Conservation (phyloP, 2,888 invertebrate genomes). For the Leptinotarsa peninsularis region DNA sequence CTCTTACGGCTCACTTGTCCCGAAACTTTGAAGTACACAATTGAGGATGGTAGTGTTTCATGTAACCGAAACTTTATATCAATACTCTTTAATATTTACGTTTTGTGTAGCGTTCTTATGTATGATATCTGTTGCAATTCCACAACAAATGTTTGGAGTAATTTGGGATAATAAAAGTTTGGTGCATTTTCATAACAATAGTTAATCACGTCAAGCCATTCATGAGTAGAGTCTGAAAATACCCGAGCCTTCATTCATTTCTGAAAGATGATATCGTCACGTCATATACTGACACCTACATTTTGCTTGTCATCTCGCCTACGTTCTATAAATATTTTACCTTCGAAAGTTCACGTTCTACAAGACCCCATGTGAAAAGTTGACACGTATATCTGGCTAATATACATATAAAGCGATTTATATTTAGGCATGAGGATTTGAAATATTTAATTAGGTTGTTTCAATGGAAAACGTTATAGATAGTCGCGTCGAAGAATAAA, state of each 20-base stretch:
- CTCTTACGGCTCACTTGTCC: no score
- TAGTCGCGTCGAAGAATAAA: neutral
- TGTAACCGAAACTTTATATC: no score
- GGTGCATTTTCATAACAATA: no score
- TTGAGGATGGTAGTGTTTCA: no score
- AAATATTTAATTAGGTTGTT: neutral
- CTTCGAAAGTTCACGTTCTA: neutral
- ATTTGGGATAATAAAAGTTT: no score
- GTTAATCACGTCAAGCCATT: no score
- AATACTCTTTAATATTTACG: no score
- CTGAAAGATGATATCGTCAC: slow-evolving; percentile 3
- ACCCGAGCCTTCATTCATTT: neutral
- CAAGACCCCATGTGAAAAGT: neutral
- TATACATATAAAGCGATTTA: neutral
- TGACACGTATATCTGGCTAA: neutral
- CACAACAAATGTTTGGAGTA: no score
- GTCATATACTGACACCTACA: neutral
- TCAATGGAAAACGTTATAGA: neutral
- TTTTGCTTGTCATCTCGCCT: neutral
- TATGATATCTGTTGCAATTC: no score
- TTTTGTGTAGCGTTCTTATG: no score
- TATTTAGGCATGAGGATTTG: neutral
- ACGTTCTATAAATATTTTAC: neutral
- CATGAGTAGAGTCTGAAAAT: neutral
- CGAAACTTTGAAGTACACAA: no score